Evolutionary conservation across 2,888 invertebrate genomes (phyloP).

Genomic region (Phoenoteleia sp.): DNA sequence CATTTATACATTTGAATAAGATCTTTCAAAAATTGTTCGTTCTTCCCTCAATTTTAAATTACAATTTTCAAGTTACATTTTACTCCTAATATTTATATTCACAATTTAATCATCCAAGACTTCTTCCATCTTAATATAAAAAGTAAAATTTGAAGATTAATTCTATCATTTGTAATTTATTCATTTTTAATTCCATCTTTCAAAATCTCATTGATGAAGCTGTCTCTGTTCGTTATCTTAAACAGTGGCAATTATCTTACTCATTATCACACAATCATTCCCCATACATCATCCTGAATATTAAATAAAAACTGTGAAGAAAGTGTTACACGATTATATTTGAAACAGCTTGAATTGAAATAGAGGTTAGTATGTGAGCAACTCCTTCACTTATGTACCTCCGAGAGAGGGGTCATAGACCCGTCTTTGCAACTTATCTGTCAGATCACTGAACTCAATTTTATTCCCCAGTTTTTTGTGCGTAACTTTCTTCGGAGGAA

Average conservation of each 20-base stretch:
- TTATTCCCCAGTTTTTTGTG: slow-evolving; percentile 47
- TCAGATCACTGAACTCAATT: slow-evolving; percentile 68
- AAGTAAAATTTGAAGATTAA: too few relatives aligned
- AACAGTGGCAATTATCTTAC: neutral
- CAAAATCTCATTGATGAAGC: too few relatives aligned
- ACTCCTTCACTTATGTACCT: slow-evolving; percentile 81
- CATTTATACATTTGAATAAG: too few relatives aligned
- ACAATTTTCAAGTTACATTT: too few relatives aligned
- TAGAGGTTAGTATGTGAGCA: slow-evolving; percentile 86
- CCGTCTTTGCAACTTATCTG: slow-evolving; percentile 73
- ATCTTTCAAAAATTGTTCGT: too few relatives aligned
- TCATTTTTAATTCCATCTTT: too few relatives aligned
- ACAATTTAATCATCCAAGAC: too few relatives aligned
- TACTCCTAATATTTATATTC: too few relatives aligned
- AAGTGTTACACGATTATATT: slow-evolving; percentile 71
- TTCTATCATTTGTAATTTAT: too few relatives aligned
- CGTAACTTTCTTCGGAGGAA: slow-evolving; percentile 52
- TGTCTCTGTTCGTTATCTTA: neutral
- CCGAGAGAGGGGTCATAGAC: slow-evolving; percentile 79
- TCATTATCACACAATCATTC: neutral
- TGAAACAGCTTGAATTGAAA: slow-evolving; percentile 76
- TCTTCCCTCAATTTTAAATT: too few relatives aligned
- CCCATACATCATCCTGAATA: slow-evolving; percentile 29
- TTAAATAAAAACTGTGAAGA: slow-evolving; percentile 43
- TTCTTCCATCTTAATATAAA: too few relatives aligned